phyloP scores from a whole-genome alignment of 1,140 invertebrate genomes.

The Neodiprion pinetum region DNA sequence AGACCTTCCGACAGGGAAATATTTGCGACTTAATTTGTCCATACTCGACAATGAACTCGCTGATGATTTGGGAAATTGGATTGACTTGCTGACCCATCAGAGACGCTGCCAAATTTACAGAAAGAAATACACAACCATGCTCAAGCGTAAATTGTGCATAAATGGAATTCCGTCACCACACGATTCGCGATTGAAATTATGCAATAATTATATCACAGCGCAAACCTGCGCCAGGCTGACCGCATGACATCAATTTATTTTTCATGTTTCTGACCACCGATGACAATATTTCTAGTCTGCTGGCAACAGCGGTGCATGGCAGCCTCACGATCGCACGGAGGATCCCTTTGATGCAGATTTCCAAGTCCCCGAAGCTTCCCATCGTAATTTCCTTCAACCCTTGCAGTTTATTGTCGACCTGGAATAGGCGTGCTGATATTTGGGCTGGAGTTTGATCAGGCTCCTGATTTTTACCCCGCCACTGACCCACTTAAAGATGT shows the following conservation, averaged over 20 bases:
- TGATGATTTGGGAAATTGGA: neutral
- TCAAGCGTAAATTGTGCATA: too few species aligned
- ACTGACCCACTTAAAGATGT: too few species aligned
- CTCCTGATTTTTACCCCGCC: too few species aligned
- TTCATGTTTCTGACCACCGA: neutral
- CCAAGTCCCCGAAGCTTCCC: neutral
- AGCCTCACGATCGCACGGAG: neutral
- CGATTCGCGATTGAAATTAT: too few species aligned
- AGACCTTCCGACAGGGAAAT: neutral
- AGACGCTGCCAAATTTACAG: neutral
- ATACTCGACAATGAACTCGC: neutral
- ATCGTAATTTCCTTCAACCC: neutral
- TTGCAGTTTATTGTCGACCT: neutral
- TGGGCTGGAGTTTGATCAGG: too few species aligned
- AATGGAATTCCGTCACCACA: too few species aligned
- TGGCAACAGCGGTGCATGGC: neutral
- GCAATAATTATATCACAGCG: too few species aligned
- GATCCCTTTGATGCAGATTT: neutral
- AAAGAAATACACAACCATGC: too few species aligned
- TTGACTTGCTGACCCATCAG: neutral
- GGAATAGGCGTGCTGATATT: neutral
- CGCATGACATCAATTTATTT: neutral
- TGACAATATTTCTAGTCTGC: neutral
- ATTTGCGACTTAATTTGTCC: neutral
- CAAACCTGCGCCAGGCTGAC: neutral